Percentiles rank a stretch among this genome's conserved stretches.
Conservation (phyloP, 1,140 invertebrate genomes). For the Drosophila athabasca region DNA sequence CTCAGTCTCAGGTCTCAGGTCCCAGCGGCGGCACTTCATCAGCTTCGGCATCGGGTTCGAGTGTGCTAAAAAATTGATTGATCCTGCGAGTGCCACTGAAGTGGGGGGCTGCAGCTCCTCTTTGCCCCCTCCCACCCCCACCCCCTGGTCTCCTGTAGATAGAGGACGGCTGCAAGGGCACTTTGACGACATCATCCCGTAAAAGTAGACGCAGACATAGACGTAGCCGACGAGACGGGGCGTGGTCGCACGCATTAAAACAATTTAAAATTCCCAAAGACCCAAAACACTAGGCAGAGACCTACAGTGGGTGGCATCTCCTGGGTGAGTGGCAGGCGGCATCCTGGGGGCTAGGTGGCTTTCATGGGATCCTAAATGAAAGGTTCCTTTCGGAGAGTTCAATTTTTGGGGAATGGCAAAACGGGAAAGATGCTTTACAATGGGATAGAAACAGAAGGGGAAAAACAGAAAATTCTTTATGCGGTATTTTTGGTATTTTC, state of each 20-base stretch:
- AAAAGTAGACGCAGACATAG: background rate
- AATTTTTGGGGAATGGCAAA: background rate
- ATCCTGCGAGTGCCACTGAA: slow-evolving; percentile 59
- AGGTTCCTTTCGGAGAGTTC: slow-evolving; percentile 4
- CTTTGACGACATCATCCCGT: slow-evolving; percentile 70
- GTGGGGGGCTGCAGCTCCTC: slow-evolving; percentile 1
- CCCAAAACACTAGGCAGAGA: slow-evolving; percentile 37
- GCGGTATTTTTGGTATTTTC: no score
- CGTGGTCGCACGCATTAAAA: slow-evolving; percentile 71
- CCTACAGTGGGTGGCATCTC: slow-evolving; percentile 31
- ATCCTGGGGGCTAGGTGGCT: background rate
- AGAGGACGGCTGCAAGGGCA: slow-evolving; percentile 8
- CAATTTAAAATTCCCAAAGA: slow-evolving; percentile 77
- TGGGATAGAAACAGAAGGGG: background rate
- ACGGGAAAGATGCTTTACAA: background rate
- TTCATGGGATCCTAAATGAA: slow-evolving; percentile 3
- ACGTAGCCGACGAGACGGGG: slow-evolving; percentile 43
- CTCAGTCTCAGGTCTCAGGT: slow-evolving; percentile 14
- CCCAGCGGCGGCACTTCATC: slow-evolving; percentile 75
- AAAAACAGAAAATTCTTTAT: no score
- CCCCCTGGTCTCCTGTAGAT: background rate
- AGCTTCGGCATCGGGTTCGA: slow-evolving; percentile 29
- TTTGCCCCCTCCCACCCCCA: background rate
- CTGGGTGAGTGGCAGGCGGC: background rate
- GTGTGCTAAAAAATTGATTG: slow-evolving; percentile 78